Percentiles rank a stretch among this genome's conserved stretches.
phyloP scores from a whole-genome alignment of 2,113 vertebrate species.

The Dicerorhinus sumatrensis region DNA sequence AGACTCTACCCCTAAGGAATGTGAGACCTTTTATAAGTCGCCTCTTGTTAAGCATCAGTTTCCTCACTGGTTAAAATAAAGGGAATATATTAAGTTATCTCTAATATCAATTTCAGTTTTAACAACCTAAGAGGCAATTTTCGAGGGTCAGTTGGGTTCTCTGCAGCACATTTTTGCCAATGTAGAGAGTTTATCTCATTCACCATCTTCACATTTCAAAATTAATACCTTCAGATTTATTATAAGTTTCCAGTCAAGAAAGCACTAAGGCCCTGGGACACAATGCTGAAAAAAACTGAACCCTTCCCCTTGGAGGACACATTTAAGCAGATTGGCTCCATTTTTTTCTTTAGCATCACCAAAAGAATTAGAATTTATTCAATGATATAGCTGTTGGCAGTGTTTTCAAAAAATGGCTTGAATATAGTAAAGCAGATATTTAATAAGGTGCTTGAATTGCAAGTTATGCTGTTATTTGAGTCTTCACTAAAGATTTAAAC shows the following conservation, averaged over 20 bases:
- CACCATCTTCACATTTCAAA: background rate
- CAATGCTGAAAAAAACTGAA: background rate
- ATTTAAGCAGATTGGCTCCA: background rate
- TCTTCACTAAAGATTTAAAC: slow-evolving; percentile 48
- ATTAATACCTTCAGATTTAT: background rate
- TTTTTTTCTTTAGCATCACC: background rate
- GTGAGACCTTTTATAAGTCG: background rate
- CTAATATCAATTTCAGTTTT: background rate
- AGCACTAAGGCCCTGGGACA: background rate
- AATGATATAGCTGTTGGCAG: background rate
- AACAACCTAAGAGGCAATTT: background rate
- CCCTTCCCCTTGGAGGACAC: background rate
- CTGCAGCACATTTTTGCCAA: background rate
- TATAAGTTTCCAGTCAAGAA: background rate
- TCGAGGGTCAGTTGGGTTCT: background rate
- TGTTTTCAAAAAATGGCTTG: background rate
- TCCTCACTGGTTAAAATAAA: background rate
- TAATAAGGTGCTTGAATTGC: background rate
- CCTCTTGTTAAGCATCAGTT: background rate
- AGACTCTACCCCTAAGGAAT: background rate
- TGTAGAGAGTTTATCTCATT: background rate
- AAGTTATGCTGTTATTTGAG: background rate
- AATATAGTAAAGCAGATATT: background rate
- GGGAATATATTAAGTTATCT: background rate
- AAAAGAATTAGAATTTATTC: slow-evolving; percentile 19